phyloP scores from a whole-genome alignment of 2,888 invertebrate genomes.

The Trilocha varians region DNA sequence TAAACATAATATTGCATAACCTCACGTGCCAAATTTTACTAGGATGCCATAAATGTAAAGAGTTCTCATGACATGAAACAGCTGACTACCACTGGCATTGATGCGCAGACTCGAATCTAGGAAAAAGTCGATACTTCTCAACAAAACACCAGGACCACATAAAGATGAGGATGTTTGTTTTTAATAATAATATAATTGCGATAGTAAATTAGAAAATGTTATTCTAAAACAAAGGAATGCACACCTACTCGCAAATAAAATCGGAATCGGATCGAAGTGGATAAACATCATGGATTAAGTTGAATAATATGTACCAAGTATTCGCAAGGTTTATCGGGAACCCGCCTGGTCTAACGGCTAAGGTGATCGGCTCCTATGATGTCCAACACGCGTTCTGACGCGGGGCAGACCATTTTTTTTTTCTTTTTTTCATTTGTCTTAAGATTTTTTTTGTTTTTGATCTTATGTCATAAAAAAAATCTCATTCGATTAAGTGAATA shows the following conservation, averaged over 20 bases:
- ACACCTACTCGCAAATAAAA: no score
- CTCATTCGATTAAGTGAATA: no score
- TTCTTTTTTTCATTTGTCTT: neutral
- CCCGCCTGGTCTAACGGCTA: neutral
- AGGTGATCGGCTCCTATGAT: neutral
- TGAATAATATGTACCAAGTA: neutral
- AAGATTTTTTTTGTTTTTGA: neutral
- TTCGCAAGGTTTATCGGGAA: neutral
- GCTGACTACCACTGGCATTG: no score
- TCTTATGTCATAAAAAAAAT: no score
- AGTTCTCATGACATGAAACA: no score
- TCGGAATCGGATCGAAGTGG: no score
- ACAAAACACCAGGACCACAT: neutral
- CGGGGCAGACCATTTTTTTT: neutral
- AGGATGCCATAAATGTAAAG: neutral
- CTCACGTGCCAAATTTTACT: neutral
- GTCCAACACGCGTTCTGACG: neutral
- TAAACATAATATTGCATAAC: no score
- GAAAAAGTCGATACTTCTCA: neutral
- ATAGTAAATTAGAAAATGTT: no score
- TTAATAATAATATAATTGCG: no score
- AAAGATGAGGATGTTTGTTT: neutral
- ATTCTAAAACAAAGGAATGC: no score
- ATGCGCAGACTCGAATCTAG: neutral
- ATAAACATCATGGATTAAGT: no score